A percentile compares a stretch with the other conserved stretches of the same genome.
Conservation (phyloP, 2,797 vertebrate species). For the Leucoraja ocellata region DNA sequence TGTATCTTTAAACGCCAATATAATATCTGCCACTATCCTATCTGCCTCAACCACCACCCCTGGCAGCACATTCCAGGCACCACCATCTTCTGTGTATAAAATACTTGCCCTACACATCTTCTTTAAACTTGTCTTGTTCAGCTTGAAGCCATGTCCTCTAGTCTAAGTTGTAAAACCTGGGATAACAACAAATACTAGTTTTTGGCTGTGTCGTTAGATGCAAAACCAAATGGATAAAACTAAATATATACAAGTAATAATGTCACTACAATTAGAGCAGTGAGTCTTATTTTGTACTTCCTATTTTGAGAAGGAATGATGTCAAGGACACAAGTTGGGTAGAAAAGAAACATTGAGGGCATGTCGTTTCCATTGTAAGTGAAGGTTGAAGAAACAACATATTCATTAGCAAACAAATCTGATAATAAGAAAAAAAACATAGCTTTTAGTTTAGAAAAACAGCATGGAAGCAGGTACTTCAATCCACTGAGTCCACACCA, state of each 20-base stretch:
- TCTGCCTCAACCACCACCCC: too few species aligned
- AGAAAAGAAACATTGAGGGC: not conserved
- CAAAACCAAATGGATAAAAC: not conserved
- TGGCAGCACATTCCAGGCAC: too few species aligned
- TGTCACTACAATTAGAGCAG: not conserved
- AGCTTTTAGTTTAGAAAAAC: too few species aligned
- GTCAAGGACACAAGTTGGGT: not conserved
- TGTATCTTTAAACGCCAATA: too few species aligned
- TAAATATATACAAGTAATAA: not conserved
- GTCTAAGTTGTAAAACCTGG: not conserved
- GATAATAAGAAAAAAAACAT: too few species aligned
- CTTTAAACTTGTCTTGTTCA: too few species aligned
- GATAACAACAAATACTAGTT: not conserved
- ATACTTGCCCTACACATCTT: too few species aligned
- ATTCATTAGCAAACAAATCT: not conserved
- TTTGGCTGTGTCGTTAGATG: not conserved
- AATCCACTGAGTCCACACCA: too few species aligned
- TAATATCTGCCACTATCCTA: too few species aligned
- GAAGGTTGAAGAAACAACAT: not conserved
- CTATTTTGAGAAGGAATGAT: not conserved
- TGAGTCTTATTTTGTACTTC: not conserved
- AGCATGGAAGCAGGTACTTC: too few species aligned
- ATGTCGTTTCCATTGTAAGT: not conserved
- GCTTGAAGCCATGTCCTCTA: too few species aligned
- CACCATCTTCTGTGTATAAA: too few species aligned